phyloP scores from a whole-genome alignment of 2,888 invertebrate genomes.

The Hirtodrosophila duncani region DNA sequence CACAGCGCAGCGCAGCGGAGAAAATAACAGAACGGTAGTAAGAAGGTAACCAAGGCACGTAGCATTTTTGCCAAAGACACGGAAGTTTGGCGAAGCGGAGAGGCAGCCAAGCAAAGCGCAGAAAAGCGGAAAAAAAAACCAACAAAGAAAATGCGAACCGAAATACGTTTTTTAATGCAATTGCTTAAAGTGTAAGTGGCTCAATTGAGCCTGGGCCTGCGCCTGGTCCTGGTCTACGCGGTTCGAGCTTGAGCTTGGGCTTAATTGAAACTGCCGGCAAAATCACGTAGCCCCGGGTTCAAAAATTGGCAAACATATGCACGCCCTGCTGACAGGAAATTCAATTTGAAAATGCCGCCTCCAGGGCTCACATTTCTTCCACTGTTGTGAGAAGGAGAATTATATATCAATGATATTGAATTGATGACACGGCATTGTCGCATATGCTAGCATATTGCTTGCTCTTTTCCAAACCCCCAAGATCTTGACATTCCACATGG shows the following conservation, averaged over 20 bases:
- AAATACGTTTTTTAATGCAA: constrained; percentile 46
- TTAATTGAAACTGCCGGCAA: constrained; percentile 30
- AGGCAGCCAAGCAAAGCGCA: constrained; percentile 29
- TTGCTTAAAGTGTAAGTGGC: constrained; percentile 59
- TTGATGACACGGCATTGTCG: constrained; percentile 38
- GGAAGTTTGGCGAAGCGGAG: constrained; percentile 38
- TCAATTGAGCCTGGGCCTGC: constrained; percentile 45
- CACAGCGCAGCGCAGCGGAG: not conserved
- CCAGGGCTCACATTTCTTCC: constrained; percentile 20
- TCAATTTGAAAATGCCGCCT: constrained; percentile 45
- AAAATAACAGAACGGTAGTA: constrained; percentile 8
- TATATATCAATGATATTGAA: constrained; percentile 48
- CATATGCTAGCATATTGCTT: constrained; percentile 31
- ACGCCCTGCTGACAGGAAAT: constrained; percentile 19
- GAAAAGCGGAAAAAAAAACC: constrained; percentile 21
- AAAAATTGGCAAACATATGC: constrained; percentile 50
- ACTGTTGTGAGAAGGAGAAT: constrained; percentile 22
- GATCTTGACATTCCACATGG: too few species aligned
- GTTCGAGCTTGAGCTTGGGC: too few species aligned
- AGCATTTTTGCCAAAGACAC: constrained; percentile 24
- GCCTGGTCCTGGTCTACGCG: too few species aligned
- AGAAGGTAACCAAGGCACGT: constrained; percentile 37
- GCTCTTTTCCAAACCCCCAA: too few species aligned
- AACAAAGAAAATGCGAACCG: constrained; percentile 29
- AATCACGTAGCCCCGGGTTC: constrained; percentile 42